Base-by-base conservation (phyloP, 2,888 invertebrate genomes). In the Agrilus mali region DNA sequence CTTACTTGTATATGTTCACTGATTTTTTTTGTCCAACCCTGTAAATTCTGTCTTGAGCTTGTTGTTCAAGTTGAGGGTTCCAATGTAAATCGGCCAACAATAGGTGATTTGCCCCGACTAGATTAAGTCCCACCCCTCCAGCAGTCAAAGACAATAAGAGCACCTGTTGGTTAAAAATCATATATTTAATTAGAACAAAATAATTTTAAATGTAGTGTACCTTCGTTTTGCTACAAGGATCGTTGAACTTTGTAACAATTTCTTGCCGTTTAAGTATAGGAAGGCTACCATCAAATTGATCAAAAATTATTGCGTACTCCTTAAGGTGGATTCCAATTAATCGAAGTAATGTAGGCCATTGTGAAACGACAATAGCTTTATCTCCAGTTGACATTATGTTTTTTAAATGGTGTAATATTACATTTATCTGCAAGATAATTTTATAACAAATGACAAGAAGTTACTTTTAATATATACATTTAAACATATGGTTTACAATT, bases 21-120 rank as follows among this genome's bases (percentile, higher is more conserved):
- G 77, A 66, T 58, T 83, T 86, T 38, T 66, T 76, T 64, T 96
- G 96, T 0, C 95, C 95, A 49, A 95, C 81, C 47, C 95, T 71
- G 68, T 94, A 93, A 48, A 96, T 82, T 47, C 96, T 74, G 69
- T 96, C 96, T 68, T 88, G 89, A 0, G 95, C 96, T 66, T 96
- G 96, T 36, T 82, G 75, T 66, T 97, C 96, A 37, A 96, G 68
- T 58, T 95, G 94, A 0, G 96, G 96, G 74, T 96, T 97, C 93
- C 95, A 97, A 66, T 96, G 95, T 41, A 92, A 76, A 68, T 97
- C 96, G 16, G 93, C 65, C 31, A 97, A 69, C 27, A 95, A 74
- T 38, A 97, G 73, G 64, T 96, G 90, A 71, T 88, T 94, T 1
- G 84, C 96, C 2, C 95, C 96, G 44, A 86, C 75, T 42, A 96